phyloP scores from a whole-genome alignment of 2,888 invertebrate species.

The Rhagophthalmus giganteus region DNA sequence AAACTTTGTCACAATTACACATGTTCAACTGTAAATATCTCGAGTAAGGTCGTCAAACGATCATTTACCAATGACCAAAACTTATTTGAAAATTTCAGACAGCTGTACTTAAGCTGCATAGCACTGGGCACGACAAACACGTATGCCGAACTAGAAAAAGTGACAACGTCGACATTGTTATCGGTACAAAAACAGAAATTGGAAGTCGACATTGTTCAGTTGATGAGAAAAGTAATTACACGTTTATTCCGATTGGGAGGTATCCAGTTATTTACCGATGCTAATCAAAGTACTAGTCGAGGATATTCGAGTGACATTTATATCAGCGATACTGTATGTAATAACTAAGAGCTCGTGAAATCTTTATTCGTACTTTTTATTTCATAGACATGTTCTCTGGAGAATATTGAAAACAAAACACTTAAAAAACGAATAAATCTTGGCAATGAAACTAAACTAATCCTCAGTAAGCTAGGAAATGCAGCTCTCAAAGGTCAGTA shows the following conservation, averaged over 20 bases:
- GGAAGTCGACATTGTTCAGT: constrained; percentile 52
- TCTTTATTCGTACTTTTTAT: constrained; percentile 37
- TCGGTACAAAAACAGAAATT: constrained; percentile 63
- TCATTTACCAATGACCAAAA: background rate
- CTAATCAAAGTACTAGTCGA: constrained; percentile 25
- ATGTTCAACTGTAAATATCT: background rate
- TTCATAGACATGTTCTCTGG: background rate
- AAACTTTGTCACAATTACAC: constrained; percentile 64
- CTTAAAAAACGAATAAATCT: constrained; percentile 29
- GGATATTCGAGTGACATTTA: too few relatives aligned
- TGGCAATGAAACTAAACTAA: constrained; percentile 57
- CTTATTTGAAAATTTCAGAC: constrained; percentile 45
- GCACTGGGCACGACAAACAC: constrained; percentile 66
- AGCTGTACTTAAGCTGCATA: constrained; percentile 70
- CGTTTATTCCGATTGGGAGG: constrained; percentile 57
- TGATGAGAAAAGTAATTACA: constrained; percentile 55
- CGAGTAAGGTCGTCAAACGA: background rate
- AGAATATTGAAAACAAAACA: background rate
- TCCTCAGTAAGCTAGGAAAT: constrained; percentile 70
- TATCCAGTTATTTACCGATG: constrained; percentile 43
- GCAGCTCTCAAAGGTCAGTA: constrained; percentile 88
- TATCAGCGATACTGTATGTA: too few relatives aligned
- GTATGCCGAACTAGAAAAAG: constrained; percentile 57
- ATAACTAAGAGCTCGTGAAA: too few relatives aligned
- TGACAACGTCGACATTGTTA: constrained; percentile 66